Base-by-base conservation (phyloP, 2,797 vertebrate species). In the Gymnopithys bicolor region DNA sequence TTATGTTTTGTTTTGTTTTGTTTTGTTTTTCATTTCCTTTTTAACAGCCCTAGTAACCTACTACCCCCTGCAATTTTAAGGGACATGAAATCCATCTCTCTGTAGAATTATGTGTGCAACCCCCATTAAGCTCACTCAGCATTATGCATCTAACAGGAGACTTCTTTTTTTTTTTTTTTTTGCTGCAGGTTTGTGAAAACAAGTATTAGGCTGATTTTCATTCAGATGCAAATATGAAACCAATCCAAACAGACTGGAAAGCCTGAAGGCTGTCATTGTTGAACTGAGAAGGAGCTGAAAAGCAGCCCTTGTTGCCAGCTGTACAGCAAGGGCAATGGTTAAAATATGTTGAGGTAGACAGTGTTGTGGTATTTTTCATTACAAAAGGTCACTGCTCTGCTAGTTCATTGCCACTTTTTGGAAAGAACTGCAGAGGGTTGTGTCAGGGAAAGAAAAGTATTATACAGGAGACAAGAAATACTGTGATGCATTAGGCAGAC, bases 361-460 rank as follows among this genome's bases (percentile, higher is more conserved):
- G 94, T 62, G 91, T 88, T 89, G 53, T 91, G 95, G 89, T 97
- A 97, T 95, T 98, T 97, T 93, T 97, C 87, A 97, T 97, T 97
- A 97, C 15, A 39, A 97, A 97, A 98, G 96, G 97, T 97, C 97
- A 97, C 60, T 39, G 58, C 84, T 97, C 51, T 63, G 78, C 92
- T 96, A 94, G 91, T 96, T 97, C 92, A 96, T 97, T 96, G 97
- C 94, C 83, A 74, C 94, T 97, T 97, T 97, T 95, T 96, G 41
- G 92, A 94, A 58, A 87, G 73, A 93, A 55, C 55, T 79, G 63
- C 41, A 90, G 86, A 94, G 83, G 83, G 30, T 39, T 89, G 84
- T 95, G 92, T 93, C 94, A 94, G 80, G 66, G 64, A 95, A 89
- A 84, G 81, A 96, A 90, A 93, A 97, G 41, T 86, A 78, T 93